Base-by-base conservation (phyloP, 2,888 invertebrate genomes). In the Lasioglossum zephyrum region DNA sequence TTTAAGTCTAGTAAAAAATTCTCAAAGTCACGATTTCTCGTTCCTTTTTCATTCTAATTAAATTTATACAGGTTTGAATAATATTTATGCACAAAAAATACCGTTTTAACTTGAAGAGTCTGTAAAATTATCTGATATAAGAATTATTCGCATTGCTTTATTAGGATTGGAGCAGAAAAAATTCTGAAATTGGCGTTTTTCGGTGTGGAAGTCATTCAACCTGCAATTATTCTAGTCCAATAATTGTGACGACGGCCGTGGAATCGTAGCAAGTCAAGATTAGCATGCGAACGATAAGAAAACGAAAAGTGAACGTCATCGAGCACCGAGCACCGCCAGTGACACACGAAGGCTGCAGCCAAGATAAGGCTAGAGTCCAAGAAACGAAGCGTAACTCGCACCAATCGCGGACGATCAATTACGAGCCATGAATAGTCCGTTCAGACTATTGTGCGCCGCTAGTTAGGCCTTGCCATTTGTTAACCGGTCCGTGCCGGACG, bases 321-420 rank as follows among this genome's bases (percentile, higher is more conserved):
- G 66, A 39, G 44, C 73, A 70, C 31, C 39, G 83, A 83, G 79
- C 72, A 79, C n/a, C 60, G 63, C 77, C 31, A 63, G 63, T 86
- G 84, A 84, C 84, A 86, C 82, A 74, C 84, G 87, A 84, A 87
- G 87, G 84, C 76, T 87, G 78, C 31, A 44, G 41, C 22, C 69
- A 36, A 82, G 82, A 88, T 87, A 85, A 83, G 60, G 73, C 53
- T 26, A 36, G 70, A 77, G 77, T 79, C 78, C 77, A 82, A 84
- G 87, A 83, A 86, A 63, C 70, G 75, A 85, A 88, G 84, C 85
- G 79, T 90, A 87, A 90, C 76, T 87, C 82, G 82, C 81, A 72
- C 84, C 63, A 63, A 63, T 63, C 82, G 84, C 82, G 86, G 88
- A 88, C 84, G 87, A 84, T 84, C 90, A 90, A 88, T 90, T 90